Conservation (phyloP, 2,113 vertebrate species). For the Dicerorhinus sumatrensis region DNA sequence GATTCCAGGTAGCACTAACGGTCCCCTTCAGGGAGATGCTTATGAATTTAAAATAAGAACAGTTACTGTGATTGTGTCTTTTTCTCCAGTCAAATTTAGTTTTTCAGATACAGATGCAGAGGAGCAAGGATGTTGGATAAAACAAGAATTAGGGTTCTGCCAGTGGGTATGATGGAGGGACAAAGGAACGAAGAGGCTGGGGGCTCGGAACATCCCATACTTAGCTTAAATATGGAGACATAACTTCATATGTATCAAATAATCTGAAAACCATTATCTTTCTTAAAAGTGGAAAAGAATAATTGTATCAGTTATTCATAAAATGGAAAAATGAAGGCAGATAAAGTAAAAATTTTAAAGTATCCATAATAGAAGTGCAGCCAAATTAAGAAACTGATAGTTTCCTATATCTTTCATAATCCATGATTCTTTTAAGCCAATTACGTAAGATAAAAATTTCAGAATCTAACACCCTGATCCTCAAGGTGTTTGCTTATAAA, state of each 20-base stretch:
- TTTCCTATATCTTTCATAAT: neutral
- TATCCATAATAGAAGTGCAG: neutral
- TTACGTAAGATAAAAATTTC: neutral
- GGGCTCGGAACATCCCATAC: rapidly evolving
- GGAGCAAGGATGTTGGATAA: neutral
- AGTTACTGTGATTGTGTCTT: neutral
- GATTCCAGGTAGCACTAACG: neutral
- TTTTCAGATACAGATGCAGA: neutral
- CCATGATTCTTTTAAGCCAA: neutral
- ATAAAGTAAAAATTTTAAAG: neutral
- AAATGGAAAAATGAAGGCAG: neutral
- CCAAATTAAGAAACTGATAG: neutral
- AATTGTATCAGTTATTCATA: neutral
- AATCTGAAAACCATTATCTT: neutral
- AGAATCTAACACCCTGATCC: neutral
- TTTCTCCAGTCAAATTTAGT: neutral
- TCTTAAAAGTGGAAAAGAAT: neutral
- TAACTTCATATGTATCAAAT: neutral
- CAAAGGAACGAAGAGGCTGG: neutral
- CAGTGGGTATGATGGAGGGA: rapidly evolving
- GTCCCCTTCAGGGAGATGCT: neutral
- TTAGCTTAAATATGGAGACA: neutral
- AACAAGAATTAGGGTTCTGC: neutral
- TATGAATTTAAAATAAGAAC: neutral
- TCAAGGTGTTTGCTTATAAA: neutral